phyloP scores from a whole-genome alignment of 2,113 vertebrate genomes.

The Telmatochromis bifrenatus region DNA sequence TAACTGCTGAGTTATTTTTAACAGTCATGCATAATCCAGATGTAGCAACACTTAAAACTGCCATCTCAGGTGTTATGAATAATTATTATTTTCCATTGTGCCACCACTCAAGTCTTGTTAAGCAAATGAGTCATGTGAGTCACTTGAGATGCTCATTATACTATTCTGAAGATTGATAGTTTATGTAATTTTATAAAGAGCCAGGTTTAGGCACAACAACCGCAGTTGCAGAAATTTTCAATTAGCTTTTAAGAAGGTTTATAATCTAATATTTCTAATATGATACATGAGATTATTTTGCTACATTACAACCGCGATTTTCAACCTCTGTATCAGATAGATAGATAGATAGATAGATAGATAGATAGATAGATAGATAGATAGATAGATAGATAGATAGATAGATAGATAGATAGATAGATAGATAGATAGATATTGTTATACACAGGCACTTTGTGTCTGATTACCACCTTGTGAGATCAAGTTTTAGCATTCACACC shows the following conservation, averaged over 20 bases:
- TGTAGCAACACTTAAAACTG: slow-evolving; percentile 7
- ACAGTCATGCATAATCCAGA: slow-evolving; percentile 31
- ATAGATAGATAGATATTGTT: neutral
- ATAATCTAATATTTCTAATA: neutral
- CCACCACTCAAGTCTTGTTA: slow-evolving; percentile 1
- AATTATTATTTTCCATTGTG: slow-evolving; percentile 8
- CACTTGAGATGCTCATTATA: neutral
- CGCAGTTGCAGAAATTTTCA: neutral
- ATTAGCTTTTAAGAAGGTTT: neutral
- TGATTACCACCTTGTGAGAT: slow-evolving; percentile 19
- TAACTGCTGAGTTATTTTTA: slow-evolving; percentile 22
- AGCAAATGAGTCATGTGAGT: neutral
- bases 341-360: neutral
- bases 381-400: neutral
- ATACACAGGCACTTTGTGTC: slow-evolving; percentile 14
- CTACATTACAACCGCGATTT: neutral
- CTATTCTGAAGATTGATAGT: neutral
- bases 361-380: neutral
- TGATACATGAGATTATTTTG: neutral
- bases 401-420: neutral
- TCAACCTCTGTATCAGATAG: neutral
- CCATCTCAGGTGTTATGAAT: slow-evolving; percentile 14
- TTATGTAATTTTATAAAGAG: neutral
- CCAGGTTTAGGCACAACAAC: neutral
- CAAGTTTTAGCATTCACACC: slow-evolving; percentile 39